A percentile compares a stretch with the other conserved stretches of the same genome.
Evolutionary conservation across 1,140 invertebrate genomes (phyloP).

Genomic region (Drosophila baimaii): DNA sequence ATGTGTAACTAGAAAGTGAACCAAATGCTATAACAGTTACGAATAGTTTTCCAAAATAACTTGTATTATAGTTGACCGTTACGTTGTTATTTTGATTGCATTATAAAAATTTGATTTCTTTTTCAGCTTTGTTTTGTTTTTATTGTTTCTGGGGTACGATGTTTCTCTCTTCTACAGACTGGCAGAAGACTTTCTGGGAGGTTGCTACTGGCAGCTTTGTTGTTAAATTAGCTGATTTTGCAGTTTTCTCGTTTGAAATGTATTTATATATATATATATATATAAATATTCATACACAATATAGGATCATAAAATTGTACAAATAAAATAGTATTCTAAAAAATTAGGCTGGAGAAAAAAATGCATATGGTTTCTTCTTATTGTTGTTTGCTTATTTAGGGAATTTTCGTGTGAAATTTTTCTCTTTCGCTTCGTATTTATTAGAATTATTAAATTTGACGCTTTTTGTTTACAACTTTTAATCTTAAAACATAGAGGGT

Average conservation of each 20-base stretch:
- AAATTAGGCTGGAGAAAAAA: conserved; percentile 55
- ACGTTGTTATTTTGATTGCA: conserved; percentile 14
- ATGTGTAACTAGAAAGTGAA: conserved; percentile 2
- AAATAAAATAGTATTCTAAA: conserved; percentile 68
- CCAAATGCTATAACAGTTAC: not conserved
- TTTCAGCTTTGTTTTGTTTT: conserved; percentile 35
- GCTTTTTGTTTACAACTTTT: conserved; percentile 75
- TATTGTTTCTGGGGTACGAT: conserved; percentile 46
- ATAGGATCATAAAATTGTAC: conserved; percentile 65
- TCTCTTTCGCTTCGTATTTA: conserved; percentile 54
- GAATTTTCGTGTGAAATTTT: conserved; percentile 39
- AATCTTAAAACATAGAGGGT: conserved; percentile 70
- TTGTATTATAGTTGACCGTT: not conserved
- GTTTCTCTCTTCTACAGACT: conserved; percentile 12
- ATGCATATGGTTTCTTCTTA: conserved; percentile 46
- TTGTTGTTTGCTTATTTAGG: conserved; percentile 64
- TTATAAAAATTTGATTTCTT: conserved; percentile 38
- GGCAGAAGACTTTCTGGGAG: conserved; percentile 16
- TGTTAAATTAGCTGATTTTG: conserved; percentile 49
- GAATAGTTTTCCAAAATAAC: not conserved
- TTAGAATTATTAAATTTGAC: conserved; percentile 70
- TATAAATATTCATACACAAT: conserved; percentile 66
- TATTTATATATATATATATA: conserved; percentile 55
- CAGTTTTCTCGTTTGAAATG: conserved; percentile 45
- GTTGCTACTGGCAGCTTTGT: conserved; percentile 58